Percentiles rank a stretch among this genome's conserved stretches.
Evolutionary conservation across 1,140 invertebrate species (phyloP).

Genomic region (Lucilia cuprina): DNA sequence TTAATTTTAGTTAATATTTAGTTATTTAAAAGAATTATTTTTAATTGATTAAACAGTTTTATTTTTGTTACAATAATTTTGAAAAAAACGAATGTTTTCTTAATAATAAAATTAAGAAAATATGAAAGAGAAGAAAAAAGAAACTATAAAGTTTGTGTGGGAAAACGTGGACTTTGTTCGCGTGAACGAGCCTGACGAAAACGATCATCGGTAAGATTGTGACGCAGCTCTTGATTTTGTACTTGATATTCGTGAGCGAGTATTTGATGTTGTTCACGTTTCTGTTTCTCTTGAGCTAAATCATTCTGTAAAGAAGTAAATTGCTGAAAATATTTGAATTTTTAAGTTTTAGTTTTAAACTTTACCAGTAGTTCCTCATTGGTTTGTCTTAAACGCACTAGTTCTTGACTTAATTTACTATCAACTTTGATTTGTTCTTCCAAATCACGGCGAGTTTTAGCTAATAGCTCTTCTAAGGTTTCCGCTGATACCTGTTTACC

Average conservation of each 20-base stretch:
- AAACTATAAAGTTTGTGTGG: conserved; percentile 29
- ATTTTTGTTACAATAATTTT: no score
- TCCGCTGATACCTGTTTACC: conserved; percentile 45
- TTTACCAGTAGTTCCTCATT: conserved; percentile 49
- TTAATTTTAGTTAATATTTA: not conserved
- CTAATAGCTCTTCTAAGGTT: conserved; percentile 50
- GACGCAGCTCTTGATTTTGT: conserved; percentile 51
- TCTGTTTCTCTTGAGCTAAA: conserved; percentile 47
- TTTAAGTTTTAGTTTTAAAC: not conserved
- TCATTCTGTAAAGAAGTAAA: conserved; percentile 42
- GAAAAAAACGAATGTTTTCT: not conserved
- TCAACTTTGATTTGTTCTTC: conserved; percentile 50
- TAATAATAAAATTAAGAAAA: not conserved
- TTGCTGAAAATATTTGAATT: not conserved
- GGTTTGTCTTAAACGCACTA: conserved; percentile 47
- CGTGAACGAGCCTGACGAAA: conserved; percentile 48
- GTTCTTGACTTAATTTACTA: conserved; percentile 46
- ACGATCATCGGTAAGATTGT: conserved; percentile 54
- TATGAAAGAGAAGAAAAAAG: not conserved
- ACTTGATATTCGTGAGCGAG: conserved; percentile 49
- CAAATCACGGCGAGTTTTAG: conserved; percentile 48
- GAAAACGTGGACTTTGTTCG: conserved; percentile 40
- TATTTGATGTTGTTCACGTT: conserved; percentile 46
- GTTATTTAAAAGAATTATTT: not conserved
- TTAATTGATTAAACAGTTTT: not conserved